These are phyloP conservation scores for Brachypterus glaber DNA, from an alignment of 2,888 invertebrate species.

Conservation along the genomic window DNA sequence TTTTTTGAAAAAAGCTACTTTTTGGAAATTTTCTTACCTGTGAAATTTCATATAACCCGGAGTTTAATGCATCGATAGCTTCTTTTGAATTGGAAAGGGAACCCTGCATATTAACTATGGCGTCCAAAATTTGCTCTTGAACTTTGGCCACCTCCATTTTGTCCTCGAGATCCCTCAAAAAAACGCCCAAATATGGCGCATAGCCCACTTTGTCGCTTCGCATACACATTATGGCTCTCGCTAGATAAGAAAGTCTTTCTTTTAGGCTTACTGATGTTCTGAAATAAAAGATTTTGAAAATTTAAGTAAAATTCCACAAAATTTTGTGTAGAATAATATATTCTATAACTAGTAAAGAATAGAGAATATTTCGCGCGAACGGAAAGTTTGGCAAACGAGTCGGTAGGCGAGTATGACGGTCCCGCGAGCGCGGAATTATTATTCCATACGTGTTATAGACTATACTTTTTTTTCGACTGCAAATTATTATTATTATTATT, in stretches of 20 bases:
- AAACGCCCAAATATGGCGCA: conserved; percentile 62
- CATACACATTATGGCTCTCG: conserved; percentile 91
- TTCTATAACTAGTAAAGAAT: no score
- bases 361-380: no score
- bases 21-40: no score
- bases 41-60: conserved; percentile 76
- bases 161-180: conserved; percentile 83
- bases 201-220: conserved; percentile 73
- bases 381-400: no score
- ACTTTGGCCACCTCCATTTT: conserved; percentile 85
- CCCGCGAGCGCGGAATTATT: no score
- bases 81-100: conserved; percentile 37
- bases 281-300: conserved; percentile 26
- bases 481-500: no score
- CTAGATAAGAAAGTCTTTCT: conserved; percentile 82
- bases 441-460: no score
- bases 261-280: conserved; percentile 66
- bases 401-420: no score
- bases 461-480: no score
- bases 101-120: conserved; percentile 48
- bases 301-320: no score
- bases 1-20: no score
- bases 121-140: conserved; percentile 62
- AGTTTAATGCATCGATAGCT: conserved; percentile 65
- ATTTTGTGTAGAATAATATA: no score